These are phyloP conservation scores for Hipposideros larvatus DNA, from an alignment of 2,797 vertebrate species.

Conservation along the genomic window DNA sequence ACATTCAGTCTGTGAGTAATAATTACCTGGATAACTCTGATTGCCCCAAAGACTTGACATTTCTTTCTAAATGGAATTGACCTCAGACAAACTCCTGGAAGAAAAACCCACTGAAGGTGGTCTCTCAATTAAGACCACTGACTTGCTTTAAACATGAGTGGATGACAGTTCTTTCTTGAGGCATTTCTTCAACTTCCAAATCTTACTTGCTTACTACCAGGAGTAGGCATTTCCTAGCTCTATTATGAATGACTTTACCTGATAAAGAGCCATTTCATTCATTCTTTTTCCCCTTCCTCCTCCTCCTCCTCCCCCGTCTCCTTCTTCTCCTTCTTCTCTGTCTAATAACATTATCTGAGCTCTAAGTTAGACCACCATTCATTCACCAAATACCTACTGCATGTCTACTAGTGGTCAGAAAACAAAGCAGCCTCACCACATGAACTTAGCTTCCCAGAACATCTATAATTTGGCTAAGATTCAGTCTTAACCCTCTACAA, in stretches of 20 bases:
- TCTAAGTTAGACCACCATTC: background rate
- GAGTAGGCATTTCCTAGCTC: background rate
- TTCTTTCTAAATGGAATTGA: constrained; percentile 82
- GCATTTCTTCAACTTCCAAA: constrained; percentile 2
- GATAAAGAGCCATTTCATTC: background rate
- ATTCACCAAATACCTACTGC: background rate
- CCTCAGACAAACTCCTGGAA: constrained; percentile 72
- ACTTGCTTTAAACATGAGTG: constrained; percentile 1
- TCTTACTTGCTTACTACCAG: background rate
- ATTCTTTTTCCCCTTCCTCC: too few species aligned
- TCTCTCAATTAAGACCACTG: background rate
- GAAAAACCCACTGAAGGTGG: background rate
- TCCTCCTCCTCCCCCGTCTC: background rate
- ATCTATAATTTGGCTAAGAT: background rate
- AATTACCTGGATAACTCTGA: constrained; percentile 79
- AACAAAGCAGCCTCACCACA: background rate
- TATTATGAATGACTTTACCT: background rate
- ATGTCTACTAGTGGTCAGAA: background rate
- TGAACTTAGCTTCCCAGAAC: background rate
- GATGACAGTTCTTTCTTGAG: background rate
- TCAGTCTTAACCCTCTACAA: background rate
- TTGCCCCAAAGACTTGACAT: constrained; percentile 75
- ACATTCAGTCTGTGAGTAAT: constrained; percentile 39
- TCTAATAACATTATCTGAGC: background rate
- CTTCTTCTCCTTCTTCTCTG: background rate